These are phyloP conservation scores for Pollimyrus isidori DNA, from an alignment of 2,113 vertebrate genomes.

Conservation along the genomic window DNA sequence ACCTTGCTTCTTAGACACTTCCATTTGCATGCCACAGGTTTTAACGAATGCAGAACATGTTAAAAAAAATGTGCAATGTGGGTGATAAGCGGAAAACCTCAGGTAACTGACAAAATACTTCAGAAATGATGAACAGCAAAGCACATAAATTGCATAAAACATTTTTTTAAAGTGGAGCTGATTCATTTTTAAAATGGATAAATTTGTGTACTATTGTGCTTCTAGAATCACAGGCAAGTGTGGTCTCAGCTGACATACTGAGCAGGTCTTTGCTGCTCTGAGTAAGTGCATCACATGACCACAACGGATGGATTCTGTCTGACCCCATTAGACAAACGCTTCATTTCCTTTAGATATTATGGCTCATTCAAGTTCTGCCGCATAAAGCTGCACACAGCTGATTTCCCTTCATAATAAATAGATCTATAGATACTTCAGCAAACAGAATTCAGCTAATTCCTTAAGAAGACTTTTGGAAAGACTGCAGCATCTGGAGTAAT, in stretches of 20 bases:
- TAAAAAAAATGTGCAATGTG: background rate
- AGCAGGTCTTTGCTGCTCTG: background rate
- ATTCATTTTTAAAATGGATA: background rate
- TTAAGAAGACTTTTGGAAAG: conserved; percentile 28
- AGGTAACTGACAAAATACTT: background rate
- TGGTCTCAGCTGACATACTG: background rate
- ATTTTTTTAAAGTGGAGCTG: background rate
- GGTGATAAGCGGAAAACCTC: background rate
- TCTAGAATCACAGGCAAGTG: background rate
- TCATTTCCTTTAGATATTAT: conserved; percentile 52
- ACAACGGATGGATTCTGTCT: conserved; percentile 60
- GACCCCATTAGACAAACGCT: conserved; percentile 54
- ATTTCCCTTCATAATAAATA: conserved; percentile 42
- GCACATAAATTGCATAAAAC: background rate
- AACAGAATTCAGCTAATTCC: conserved; percentile 37
- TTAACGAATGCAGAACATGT: background rate
- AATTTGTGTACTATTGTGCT: background rate
- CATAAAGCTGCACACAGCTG: conserved; percentile 13
- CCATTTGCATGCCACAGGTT: background rate
- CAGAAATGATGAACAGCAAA: background rate
- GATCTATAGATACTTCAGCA: conserved; percentile 31
- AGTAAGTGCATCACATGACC: conserved; percentile 49
- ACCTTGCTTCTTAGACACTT: background rate
- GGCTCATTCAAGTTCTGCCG: conserved; percentile 31
- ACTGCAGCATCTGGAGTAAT: background rate